Conservation (phyloP, 2,888 invertebrate species). For the Nomada flava region DNA sequence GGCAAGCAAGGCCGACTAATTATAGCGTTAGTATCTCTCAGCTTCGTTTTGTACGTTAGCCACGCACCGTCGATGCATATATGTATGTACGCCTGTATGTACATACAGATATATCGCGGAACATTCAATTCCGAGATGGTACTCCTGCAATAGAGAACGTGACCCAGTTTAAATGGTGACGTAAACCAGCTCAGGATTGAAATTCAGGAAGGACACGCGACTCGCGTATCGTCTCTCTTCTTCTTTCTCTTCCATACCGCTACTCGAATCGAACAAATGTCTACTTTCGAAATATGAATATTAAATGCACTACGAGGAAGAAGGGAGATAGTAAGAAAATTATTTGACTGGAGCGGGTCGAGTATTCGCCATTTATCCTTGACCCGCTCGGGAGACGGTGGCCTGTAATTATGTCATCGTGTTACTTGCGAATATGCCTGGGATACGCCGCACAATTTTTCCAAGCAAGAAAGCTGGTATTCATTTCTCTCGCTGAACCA, state of each 20-base stretch:
- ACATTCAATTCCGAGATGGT: constrained; percentile 56
- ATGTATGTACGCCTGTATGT: constrained; percentile 4
- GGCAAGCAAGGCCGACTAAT: constrained; percentile 82
- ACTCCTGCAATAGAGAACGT: constrained; percentile 64
- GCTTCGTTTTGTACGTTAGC: constrained; percentile 66
- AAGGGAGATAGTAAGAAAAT: background rate
- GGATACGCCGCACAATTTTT: constrained; percentile 53
- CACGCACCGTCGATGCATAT: constrained; percentile 47
- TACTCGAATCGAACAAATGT: constrained; percentile 3
- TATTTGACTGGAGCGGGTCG: constrained; percentile 27
- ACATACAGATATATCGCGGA: constrained; percentile 34
- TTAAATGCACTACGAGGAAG: background rate
- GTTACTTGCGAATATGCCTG: constrained; percentile 29
- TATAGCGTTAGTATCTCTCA: constrained; percentile 76
- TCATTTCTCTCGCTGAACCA: background rate
- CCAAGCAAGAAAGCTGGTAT: constrained; percentile 2
- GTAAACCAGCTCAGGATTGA: constrained; percentile 63
- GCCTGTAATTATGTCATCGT: constrained; percentile 59
- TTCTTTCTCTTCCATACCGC: background rate
- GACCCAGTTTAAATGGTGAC: constrained; percentile 66
- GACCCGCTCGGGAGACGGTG: constrained; percentile 49
- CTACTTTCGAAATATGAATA: constrained; percentile 20
- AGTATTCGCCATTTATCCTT: constrained; percentile 52
- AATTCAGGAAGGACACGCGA: constrained; percentile 63
- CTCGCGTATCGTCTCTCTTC: background rate